Conservation (phyloP, 2,113 vertebrate genomes). For the Grus americana region DNA sequence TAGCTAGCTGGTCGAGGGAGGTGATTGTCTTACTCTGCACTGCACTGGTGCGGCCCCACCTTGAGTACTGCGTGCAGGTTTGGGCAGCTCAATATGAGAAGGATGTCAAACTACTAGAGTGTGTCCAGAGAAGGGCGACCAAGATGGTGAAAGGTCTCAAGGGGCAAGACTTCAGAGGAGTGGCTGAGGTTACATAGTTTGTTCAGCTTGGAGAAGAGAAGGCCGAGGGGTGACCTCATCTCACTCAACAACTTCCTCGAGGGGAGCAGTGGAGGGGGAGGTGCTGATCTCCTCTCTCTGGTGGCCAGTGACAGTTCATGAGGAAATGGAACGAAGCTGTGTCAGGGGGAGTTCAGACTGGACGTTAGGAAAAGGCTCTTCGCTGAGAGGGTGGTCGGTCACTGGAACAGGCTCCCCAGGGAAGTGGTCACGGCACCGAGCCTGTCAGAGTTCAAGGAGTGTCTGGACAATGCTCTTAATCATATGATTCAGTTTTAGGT, state of each 20-base stretch:
- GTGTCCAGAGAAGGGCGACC: too few relatives aligned
- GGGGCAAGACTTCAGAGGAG: neutral
- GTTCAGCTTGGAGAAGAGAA: neutral
- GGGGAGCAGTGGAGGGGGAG: rapidly evolving
- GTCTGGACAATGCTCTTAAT: rapidly evolving
- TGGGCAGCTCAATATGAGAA: neutral
- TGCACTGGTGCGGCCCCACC: neutral
- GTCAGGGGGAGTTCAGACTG: neutral
- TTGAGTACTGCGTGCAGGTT: neutral
- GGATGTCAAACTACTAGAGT: neutral
- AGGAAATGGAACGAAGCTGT: neutral
- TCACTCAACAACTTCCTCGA: neutral
- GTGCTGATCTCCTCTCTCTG: neutral
- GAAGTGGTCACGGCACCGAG: neutral
- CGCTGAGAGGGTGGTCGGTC: rapidly evolving
- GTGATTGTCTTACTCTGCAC: neutral
- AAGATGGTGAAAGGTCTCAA: neutral
- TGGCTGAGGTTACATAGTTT: neutral
- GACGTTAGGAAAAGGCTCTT: neutral
- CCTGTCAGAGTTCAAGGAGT: neutral
- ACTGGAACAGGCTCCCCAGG: neutral
- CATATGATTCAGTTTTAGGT: neutral
- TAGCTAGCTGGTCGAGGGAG: neutral
- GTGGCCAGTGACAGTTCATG: rapidly evolving
- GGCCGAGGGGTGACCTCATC: neutral